Percentiles rank a stretch among this genome's conserved stretches.
Evolutionary conservation across 2,888 invertebrate species (phyloP).

Genomic region (Eristalis pertinax): DNA sequence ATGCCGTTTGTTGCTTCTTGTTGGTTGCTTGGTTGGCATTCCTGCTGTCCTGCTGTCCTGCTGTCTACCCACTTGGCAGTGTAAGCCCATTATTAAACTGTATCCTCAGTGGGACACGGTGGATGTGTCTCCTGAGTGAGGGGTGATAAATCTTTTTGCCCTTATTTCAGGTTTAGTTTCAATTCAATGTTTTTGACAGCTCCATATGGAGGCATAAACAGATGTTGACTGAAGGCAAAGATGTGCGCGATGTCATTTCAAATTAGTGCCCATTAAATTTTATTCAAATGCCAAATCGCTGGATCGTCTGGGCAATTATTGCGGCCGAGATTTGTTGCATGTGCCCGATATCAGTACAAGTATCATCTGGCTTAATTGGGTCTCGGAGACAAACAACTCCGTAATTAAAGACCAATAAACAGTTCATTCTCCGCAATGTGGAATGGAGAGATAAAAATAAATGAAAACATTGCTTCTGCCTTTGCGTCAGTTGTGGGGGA

Average conservation of each 20-base stretch:
- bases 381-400: constrained; percentile 35
- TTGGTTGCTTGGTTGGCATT: neutral
- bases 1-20: constrained; percentile 63
- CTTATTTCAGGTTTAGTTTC: constrained; percentile 27
- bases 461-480: constrained; percentile 15
- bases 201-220: neutral
- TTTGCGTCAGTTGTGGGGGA: neutral
- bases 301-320: neutral
- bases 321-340: neutral
- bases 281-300: neutral
- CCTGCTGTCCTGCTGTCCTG: neutral
- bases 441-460: constrained; percentile 3
- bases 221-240: neutral
- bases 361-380: constrained; percentile 13
- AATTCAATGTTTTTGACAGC: neutral
- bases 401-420: constrained; percentile 29
- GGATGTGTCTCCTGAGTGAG: constrained; percentile 31
- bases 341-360: neutral
- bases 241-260: neutral
- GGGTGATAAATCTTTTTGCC: constrained; percentile 50
- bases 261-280: constrained; percentile 11
- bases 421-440: constrained; percentile 10
- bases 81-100: constrained; percentile 23
- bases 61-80: constrained; percentile 55
- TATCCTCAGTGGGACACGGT: constrained; percentile 34